Conservation (phyloP, 2,113 vertebrate genomes). For the Ochotona princeps region DNA sequence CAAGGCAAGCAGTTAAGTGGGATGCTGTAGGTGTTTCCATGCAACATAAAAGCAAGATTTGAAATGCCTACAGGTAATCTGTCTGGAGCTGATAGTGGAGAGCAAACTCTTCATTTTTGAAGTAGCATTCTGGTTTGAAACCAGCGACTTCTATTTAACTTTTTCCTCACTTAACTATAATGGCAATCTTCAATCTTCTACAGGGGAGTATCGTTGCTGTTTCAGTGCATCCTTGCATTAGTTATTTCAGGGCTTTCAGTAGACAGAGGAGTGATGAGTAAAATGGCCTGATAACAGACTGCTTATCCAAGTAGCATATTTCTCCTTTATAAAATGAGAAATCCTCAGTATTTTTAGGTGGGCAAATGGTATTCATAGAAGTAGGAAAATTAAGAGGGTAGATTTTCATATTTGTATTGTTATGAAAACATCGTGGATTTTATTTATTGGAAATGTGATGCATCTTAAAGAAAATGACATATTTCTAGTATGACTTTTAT, state of each 20-base stretch:
- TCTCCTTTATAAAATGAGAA: background rate
- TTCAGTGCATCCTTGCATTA: constrained; percentile 1
- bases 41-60: constrained; percentile 62
- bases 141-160: background rate
- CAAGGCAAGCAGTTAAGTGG: constrained; percentile 37
- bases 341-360: background rate
- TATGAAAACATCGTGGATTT: background rate
- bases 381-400: background rate
- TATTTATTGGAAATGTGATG: background rate
- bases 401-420: constrained; percentile 41
- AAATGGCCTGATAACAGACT: background rate
- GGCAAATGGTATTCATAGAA: background rate
- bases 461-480: background rate
- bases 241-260: background rate
- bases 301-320: background rate
- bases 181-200: constrained; percentile 4
- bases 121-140: constrained; percentile 50
- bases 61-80: constrained; percentile 65
- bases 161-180: background rate
- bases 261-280: background rate
- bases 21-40: constrained; percentile 53
- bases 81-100: constrained; percentile 35
- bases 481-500: background rate
- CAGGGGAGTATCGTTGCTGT: background rate
- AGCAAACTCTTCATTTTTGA: constrained; percentile 45